Evolutionary conservation across 2,113 vertebrate species (phyloP).

Genomic region (Lepisosteus oculatus): DNA sequence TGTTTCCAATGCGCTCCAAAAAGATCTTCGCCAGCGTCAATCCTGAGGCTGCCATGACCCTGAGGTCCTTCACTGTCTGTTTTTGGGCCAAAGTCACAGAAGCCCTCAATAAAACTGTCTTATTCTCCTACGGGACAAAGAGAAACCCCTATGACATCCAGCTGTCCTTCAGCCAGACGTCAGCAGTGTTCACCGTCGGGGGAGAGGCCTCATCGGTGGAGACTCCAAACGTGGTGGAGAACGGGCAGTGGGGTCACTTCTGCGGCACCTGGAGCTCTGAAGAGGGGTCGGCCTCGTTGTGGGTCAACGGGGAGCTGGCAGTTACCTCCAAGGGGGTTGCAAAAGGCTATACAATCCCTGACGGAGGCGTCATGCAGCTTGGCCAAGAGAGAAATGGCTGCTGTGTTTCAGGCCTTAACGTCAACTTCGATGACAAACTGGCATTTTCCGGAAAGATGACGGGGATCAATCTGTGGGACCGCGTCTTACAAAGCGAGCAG

Average conservation of each 20-base stretch:
- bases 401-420: conserved; percentile 62
- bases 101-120: conserved; percentile 77
- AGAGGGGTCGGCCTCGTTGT: conserved; percentile 68
- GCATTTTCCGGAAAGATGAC: conserved; percentile 88
- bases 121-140: conserved; percentile 87
- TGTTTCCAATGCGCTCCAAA: conserved; percentile 91
- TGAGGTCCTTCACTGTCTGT: conserved; percentile 78
- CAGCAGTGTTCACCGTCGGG: conserved; percentile 67
- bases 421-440: conserved; percentile 71
- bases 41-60: conserved; percentile 57
- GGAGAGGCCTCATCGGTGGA: conserved; percentile 67
- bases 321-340: conserved; percentile 55
- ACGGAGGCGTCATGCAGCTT: conserved; percentile 79
- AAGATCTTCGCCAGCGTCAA: conserved; percentile 79
- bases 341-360: conserved; percentile 61
- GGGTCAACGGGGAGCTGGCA: conserved; percentile 66
- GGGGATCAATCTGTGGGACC: conserved; percentile 90
- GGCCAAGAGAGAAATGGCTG: conserved; percentile 87
- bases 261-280: conserved; percentile 81
- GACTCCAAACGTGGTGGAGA: conserved; percentile 35
- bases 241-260: conserved; percentile 77
- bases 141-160: conserved; percentile 85
- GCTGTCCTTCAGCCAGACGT: conserved; percentile 69
- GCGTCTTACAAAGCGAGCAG: conserved; percentile 67
- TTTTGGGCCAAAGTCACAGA: conserved; percentile 84